Evolutionary conservation across 2,888 invertebrate species (phyloP), one percentile per base, ranked within the genome.

Genomic region (Geophilus truncorum): DNA sequence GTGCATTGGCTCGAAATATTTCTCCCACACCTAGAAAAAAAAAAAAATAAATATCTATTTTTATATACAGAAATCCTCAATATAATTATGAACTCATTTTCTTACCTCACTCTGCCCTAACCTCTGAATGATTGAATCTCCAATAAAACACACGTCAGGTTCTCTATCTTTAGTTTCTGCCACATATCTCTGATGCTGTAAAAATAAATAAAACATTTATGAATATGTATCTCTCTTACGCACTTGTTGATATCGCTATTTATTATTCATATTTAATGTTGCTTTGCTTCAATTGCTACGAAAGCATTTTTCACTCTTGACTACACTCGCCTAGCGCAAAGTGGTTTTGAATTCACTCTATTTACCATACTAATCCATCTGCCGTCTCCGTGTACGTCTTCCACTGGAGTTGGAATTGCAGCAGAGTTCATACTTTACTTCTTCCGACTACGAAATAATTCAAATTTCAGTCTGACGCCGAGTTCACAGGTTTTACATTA

Each of bases 131-230:
- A 96, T 91, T 76, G 95, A 95, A 88, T 96, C 97, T 0, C 96
- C 97, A 83, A 96, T 91, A 85, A 96, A 94, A 84, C 96, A 91
- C 34, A 96, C 95, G 87, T 97, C 96, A 15, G 95, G 95, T 88
- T 97, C 96, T 88, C 93, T 93, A 85, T 94, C 95, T 86, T 93
- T 92, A 7, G 94, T 93, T 87, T 96, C 94, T 12, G 91, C 90
- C 81, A 95, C 89, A 88, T 95, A 96, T 84, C 94, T 90, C 85
- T 94, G 92, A 87, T 96, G 96, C 94, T 94, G 88, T 15, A 76
- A 77, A 77, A 32, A 78, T n/a, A n/a, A n/a, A n/a, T n/a, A n/a
- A n/a, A n/a, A n/a, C 40, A 57, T 32, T 32, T 32, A 6, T 6
- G 32, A 6, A 32, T 6, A 9, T 9, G 32, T 6, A 6, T 32